Conservation (phyloP, 1,140 invertebrate species). For the Meteorus sp. region DNA sequence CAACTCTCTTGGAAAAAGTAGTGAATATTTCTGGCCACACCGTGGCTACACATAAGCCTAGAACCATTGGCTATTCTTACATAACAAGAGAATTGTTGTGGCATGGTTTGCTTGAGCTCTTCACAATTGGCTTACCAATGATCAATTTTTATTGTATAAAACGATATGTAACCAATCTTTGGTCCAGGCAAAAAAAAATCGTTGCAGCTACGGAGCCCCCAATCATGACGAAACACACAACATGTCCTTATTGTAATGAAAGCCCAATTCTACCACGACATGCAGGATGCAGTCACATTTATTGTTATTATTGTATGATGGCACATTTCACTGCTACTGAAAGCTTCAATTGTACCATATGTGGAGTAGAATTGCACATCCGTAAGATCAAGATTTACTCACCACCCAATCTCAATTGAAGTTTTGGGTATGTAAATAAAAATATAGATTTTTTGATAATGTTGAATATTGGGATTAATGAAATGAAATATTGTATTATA, state of each 20-base stretch:
- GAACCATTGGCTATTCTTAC: conserved; percentile 56
- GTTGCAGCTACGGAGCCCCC: conserved; percentile 17
- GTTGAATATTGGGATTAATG: too few species aligned
- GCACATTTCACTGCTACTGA: conserved; percentile 46
- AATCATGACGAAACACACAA: conserved; percentile 36
- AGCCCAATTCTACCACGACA: conserved; percentile 48
- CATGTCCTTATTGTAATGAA: conserved; percentile 49
- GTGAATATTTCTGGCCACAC: conserved; percentile 45
- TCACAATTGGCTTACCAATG: conserved; percentile 49
- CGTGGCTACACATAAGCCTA: conserved; percentile 35
- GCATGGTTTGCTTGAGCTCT: conserved; percentile 53
- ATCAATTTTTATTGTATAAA: conserved; percentile 50
- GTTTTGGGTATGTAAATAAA: too few species aligned
- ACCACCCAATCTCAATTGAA: too few species aligned
- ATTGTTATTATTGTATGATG: conserved; percentile 55
- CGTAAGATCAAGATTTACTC: conserved; percentile 37
- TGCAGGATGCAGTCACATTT: conserved; percentile 52
- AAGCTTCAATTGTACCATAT: conserved; percentile 42
- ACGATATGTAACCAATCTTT: conserved; percentile 36
- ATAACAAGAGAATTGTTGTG: conserved; percentile 57
- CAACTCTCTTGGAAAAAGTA: conserved; percentile 43
- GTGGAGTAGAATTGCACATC: conserved; percentile 35
- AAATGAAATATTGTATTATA: too few species aligned
- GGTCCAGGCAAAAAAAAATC: conserved; percentile 20
- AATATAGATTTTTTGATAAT: too few species aligned